Conservation (phyloP, 2,113 vertebrate species). For the Vicugna pacos region DNA sequence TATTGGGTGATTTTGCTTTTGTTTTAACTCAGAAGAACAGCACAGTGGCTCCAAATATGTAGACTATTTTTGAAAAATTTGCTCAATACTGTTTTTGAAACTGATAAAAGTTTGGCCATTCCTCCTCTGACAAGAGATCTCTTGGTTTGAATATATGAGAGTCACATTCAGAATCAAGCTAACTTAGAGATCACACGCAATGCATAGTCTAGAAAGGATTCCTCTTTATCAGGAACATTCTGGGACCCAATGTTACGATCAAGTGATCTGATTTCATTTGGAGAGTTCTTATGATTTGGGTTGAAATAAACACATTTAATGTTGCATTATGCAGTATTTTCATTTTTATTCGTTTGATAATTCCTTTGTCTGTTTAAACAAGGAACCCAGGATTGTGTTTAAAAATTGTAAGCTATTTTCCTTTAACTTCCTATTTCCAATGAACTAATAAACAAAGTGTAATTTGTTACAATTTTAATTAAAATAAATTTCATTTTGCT, state of each 20-base stretch:
- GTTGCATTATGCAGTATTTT: not conserved
- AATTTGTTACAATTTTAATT: not conserved
- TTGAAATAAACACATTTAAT: not conserved
- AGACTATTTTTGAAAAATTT: not conserved
- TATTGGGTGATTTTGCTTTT: not conserved
- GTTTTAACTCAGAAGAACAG: not conserved
- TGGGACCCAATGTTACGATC: not conserved
- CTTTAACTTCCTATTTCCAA: not conserved
- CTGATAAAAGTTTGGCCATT: not conserved
- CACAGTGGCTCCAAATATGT: not conserved
- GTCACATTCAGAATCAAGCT: not conserved
- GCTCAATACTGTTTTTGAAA: not conserved
- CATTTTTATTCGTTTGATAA: not conserved
- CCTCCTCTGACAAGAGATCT: not conserved
- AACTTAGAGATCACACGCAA: not conserved
- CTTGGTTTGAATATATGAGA: not conserved
- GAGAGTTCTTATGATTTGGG: not conserved
- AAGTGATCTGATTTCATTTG: not conserved
- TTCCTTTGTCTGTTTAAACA: not conserved
- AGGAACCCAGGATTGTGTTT: not conserved
- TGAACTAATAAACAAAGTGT: not conserved
- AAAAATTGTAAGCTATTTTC: not conserved
- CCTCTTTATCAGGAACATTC: not conserved
- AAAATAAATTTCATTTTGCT: conserved; percentile 45
- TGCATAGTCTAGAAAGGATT: not conserved